Conservation (phyloP, 1,140 invertebrate species). For the Apis dorsata region DNA sequence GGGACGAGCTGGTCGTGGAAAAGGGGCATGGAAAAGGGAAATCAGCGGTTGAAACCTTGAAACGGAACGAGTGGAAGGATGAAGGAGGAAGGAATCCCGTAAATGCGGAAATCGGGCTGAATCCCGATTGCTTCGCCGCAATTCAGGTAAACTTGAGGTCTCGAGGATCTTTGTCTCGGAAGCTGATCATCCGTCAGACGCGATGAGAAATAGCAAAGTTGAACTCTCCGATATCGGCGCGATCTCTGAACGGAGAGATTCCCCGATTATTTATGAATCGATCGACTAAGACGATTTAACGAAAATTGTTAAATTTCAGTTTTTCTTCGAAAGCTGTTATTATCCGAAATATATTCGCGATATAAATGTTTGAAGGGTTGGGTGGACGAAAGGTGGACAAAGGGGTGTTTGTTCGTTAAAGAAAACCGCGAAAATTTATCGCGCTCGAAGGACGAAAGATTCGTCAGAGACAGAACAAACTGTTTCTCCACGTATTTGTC, state of each 20-base stretch:
- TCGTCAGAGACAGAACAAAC: too few species aligned
- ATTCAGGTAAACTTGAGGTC: constrained; percentile 54
- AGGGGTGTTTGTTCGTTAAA: constrained; percentile 47
- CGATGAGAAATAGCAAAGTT: constrained; percentile 33
- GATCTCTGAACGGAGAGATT: neutral
- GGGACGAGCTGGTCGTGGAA: neutral
- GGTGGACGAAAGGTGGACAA: constrained; percentile 46
- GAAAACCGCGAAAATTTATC: constrained; percentile 50
- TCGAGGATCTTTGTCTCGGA: constrained; percentile 49
- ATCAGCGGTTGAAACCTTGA: constrained; percentile 40
- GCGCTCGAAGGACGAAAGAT: neutral
- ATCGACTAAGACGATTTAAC: too few species aligned
- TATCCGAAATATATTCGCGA: constrained; percentile 54
- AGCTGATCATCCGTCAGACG: constrained; percentile 54
- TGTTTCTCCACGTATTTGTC: neutral
- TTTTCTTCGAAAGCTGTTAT: constrained; percentile 31
- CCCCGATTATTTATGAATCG: constrained; percentile 3
- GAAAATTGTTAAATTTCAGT: constrained; percentile 39
- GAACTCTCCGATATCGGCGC: neutral
- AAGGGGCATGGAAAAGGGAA: constrained; percentile 41
- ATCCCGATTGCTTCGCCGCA: constrained; percentile 41
- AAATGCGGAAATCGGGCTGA: constrained; percentile 54
- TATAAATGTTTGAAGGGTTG: constrained; percentile 45
- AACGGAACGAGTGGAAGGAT: neutral
- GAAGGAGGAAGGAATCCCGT: constrained; percentile 33